Conservation (phyloP, 2,113 vertebrate genomes). For the Ctenodactylus gundi region DNA sequence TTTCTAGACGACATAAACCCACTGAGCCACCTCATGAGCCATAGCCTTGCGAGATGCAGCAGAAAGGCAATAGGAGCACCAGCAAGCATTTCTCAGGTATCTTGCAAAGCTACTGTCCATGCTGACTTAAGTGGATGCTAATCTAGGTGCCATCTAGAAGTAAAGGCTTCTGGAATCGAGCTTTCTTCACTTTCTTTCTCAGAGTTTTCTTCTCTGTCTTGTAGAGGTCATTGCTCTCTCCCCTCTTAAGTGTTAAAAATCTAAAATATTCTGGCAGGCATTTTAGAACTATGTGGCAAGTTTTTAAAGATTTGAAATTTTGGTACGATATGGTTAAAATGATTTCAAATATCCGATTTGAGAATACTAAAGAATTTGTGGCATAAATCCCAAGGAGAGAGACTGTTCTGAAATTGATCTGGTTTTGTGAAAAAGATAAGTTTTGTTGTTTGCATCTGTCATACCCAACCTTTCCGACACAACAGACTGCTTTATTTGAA, state of each 20-base stretch:
- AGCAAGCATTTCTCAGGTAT: not conserved
- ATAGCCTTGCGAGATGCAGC: not conserved
- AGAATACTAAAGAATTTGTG: not conserved
- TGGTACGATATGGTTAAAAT: not conserved
- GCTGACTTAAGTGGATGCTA: not conserved
- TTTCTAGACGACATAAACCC: not conserved
- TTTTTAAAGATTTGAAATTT: not conserved
- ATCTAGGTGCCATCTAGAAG: not conserved
- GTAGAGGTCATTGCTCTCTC: not conserved
- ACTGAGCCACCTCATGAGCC: not conserved
- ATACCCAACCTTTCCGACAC: too few relatives aligned
- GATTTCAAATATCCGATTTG: not conserved
- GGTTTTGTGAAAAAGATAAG: not conserved
- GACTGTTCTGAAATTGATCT: not conserved
- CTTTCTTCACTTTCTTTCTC: not conserved
- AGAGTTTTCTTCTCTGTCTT: not conserved
- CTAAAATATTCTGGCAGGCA: not conserved
- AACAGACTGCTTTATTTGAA: too few relatives aligned
- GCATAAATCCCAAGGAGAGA: not conserved
- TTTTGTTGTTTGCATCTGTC: not conserved
- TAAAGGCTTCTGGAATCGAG: not conserved
- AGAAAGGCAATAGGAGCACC: not conserved
- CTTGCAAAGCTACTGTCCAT: not conserved
- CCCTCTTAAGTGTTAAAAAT: not conserved
- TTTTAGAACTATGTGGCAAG: not conserved